phyloP scores from a whole-genome alignment of 2,113 vertebrate genomes.

The Hippocampus guttulatus region DNA sequence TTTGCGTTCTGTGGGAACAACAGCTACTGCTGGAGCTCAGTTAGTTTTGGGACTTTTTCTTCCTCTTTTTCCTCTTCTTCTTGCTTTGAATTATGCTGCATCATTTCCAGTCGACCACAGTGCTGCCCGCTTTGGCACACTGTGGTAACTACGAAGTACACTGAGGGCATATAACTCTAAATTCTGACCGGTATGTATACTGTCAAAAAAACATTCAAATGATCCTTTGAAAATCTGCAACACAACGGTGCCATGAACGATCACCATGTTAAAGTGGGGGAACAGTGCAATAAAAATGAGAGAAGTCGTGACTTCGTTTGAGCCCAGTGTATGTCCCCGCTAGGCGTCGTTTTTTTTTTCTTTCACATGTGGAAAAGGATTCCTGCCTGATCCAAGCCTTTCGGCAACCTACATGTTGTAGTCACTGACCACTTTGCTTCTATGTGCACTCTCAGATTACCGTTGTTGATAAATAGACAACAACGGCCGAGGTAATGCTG shows the following conservation, averaged over 20 bases:
- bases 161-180: not conserved
- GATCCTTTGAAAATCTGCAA: not conserved
- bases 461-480: slow-evolving; percentile 6
- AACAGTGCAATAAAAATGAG: not conserved
- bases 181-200: not conserved
- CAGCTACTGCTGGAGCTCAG: not conserved
- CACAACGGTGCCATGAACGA: not conserved
- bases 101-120: not conserved
- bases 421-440: slow-evolving; percentile 2
- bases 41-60: not conserved
- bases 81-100: not conserved
- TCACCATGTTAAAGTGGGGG: not conserved
- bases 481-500: not conserved
- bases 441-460: slow-evolving; percentile 15
- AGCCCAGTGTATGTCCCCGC: not conserved
- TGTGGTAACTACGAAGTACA: not conserved
- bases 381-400: not conserved
- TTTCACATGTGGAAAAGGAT: not conserved
- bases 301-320: not conserved
- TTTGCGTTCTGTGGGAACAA: too few species aligned
- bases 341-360: not conserved
- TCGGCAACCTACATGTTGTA: not conserved
- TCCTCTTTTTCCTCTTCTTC: not conserved
- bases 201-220: not conserved
- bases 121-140: not conserved